Base-by-base conservation (phyloP, 2,797 vertebrate species). In the Alauda arvensis region DNA sequence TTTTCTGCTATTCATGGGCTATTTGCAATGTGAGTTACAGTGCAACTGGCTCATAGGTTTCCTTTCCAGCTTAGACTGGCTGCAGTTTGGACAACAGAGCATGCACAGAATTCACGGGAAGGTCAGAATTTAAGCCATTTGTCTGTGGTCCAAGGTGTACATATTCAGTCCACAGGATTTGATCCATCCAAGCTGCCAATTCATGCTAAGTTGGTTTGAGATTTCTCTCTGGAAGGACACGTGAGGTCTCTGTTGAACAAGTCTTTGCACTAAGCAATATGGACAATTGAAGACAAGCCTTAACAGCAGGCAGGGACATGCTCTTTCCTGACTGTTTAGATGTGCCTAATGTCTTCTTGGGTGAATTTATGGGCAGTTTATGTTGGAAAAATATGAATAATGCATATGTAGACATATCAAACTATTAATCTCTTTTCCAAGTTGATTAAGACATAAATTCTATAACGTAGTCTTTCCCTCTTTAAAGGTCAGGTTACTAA, bases 361-460 rank as follows among this genome's bases (percentile, higher is more conserved):
- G 63, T 68, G 48, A 91, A 81, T 24, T 87, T 77, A 71, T 29
- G 17, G 21, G 11, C 12, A 61, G 33, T 53, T 92, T 72, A 67
- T 57, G 18, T 49, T 63, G 26, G 29, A 83, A 87, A 89, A 86
- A 53, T 21, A 91, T 74, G 42, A 93, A 86, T 81, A 91, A 93
- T 76, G 15, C n/a, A 81, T 87, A 60, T 63, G 49, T 69, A 62
- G 45, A n/a, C 18, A 42, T 43, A 77, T 45, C 45, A 83, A 66
- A 19, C 14, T 76, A 85, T 92, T 76, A 92, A 69, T 88, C 71
- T 72, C 6, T 91, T 91, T 91, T 69, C 40, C 52, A 83, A 66
- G 52, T 52, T 77, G 59, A 89, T 81, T 85, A 85, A 83, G 31
- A 85, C 17, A 78, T 68, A 85, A 89, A 87, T 83, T 79, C 63